A percentile compares a stretch with the other conserved stretches of the same genome.
Conservation (phyloP, 1,140 invertebrate genomes). For the Diachasma alloeum region DNA sequence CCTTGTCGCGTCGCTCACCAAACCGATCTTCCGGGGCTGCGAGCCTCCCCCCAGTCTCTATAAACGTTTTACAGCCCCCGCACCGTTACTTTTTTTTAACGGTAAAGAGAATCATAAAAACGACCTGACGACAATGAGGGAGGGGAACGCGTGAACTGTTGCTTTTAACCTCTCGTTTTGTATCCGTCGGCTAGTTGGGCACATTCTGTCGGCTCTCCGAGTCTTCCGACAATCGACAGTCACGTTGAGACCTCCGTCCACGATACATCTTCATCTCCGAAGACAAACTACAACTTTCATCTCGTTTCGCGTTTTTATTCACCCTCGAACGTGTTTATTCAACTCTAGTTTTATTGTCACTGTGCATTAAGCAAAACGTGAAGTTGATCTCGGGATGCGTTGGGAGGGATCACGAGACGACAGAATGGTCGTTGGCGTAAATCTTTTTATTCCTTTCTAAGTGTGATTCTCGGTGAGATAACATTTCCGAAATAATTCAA, state of each 20-base stretch:
- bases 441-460: background rate
- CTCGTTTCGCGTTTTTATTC: background rate
- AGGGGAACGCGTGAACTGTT: conserved; percentile 13
- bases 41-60: background rate
- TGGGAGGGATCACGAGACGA: background rate
- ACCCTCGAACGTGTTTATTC: background rate
- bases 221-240: conserved; percentile 16
- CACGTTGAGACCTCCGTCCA: conserved; percentile 26
- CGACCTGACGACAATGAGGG: conserved; percentile 28
- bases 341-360: background rate
- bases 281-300: background rate
- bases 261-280: conserved; percentile 18
- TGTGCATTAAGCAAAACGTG: background rate
- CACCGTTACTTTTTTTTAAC: conserved; percentile 32
- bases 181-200: background rate
- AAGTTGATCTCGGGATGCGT: background rate
- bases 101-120: conserved; percentile 23
- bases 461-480: conserved; percentile 6
- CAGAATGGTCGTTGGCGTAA: background rate
- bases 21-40: background rate
- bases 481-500: conserved; percentile 14
- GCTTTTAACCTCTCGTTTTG: conserved; percentile 22
- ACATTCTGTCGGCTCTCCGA: conserved; percentile 2
- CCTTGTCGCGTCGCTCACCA: conserved; percentile 3
- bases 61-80: conserved; percentile 35